Conservation (phyloP, 2,113 vertebrate genomes). For the Panthera leo region DNA sequence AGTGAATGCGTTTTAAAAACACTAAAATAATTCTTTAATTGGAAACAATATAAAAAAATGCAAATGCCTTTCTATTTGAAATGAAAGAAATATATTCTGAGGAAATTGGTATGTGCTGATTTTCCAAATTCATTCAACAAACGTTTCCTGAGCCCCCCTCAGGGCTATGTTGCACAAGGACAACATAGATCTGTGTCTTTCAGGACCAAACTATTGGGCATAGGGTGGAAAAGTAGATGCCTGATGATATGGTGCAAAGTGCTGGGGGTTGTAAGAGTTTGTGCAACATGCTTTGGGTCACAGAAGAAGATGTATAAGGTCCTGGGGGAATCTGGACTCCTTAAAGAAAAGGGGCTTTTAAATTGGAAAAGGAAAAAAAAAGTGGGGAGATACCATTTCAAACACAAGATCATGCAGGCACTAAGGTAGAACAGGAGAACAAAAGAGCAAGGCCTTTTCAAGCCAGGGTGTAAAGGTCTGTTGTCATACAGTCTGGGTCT, state of each 20-base stretch:
- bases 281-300: neutral
- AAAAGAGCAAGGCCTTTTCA: neutral
- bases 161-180: neutral
- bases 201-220: neutral
- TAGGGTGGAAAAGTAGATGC: neutral
- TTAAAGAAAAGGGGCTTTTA: neutral
- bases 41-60: neutral
- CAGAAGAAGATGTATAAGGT: neutral
- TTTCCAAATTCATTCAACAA: neutral
- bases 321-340: rapidly evolving
- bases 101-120: neutral
- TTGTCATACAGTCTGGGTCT: too few relatives aligned
- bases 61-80: neutral
- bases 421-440: rapidly evolving
- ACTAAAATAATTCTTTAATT: neutral
- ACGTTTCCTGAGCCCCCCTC: neutral
- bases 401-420: neutral
- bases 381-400: neutral
- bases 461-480: neutral
- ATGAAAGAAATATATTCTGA: neutral
- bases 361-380: neutral
- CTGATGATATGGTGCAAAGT: neutral
- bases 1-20: conserved; percentile 11
- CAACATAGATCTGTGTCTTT: neutral
- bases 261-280: neutral